phyloP scores from a whole-genome alignment of 2,113 vertebrate species.

The Xiphophorus couchianus region DNA sequence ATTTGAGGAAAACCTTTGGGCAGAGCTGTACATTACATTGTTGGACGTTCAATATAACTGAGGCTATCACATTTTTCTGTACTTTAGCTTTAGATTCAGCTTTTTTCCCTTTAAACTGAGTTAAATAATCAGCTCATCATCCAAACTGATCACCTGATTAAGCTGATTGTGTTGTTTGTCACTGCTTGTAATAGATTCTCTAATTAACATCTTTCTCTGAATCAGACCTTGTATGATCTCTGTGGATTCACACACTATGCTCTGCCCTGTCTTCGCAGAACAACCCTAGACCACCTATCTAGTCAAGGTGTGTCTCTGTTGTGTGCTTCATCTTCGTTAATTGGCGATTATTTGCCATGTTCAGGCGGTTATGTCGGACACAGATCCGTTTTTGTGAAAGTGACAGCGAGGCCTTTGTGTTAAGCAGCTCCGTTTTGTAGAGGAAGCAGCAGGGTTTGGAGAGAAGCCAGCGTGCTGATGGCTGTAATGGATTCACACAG shows the following conservation, averaged over 20 bases:
- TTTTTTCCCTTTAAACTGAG: neutral
- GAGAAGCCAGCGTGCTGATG: conserved; percentile 51
- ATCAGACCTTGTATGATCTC: neutral
- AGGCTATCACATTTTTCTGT: neutral
- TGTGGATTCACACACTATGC: neutral
- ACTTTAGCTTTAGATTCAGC: neutral
- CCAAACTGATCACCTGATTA: neutral
- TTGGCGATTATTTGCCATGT: conserved; percentile 37
- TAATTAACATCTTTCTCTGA: neutral
- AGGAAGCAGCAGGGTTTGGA: conserved; percentile 56
- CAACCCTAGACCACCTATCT: neutral
- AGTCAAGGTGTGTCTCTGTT: conserved; percentile 14
- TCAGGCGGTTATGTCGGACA: conserved; percentile 33
- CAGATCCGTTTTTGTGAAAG: conserved; percentile 46
- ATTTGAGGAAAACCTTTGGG: neutral
- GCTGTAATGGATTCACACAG: conserved; percentile 62
- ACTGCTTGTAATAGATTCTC: neutral
- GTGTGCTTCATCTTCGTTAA: conserved; percentile 12
- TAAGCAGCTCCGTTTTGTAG: conserved; percentile 38
- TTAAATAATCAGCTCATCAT: neutral
- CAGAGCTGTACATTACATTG: neutral
- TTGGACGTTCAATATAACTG: neutral
- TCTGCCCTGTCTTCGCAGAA: conserved; percentile 1
- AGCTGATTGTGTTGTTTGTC: neutral
- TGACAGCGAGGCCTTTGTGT: conserved; percentile 49